Evolutionary conservation across 2,888 invertebrate genomes (phyloP).

Genomic region (Orgyia antiqua): DNA sequence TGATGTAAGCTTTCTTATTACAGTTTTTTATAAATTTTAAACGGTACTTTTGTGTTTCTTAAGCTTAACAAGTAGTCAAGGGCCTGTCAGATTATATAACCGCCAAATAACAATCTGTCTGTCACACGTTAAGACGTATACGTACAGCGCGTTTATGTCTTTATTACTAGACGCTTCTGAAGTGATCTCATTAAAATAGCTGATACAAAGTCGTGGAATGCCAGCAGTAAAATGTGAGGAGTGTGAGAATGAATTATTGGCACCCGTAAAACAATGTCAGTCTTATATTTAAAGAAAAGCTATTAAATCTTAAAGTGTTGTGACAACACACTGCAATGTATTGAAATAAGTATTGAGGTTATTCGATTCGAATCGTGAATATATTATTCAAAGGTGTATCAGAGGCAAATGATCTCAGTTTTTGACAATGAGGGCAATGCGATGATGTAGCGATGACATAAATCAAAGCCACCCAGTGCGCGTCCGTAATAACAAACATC

Average conservation of each 20-base stretch:
- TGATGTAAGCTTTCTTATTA: conserved; percentile 52
- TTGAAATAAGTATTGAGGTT: conserved; percentile 9
- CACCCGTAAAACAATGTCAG: conserved; percentile 4
- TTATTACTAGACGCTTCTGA: conserved; percentile 2
- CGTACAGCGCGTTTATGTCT: not conserved
- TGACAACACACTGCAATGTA: conserved; percentile 25
- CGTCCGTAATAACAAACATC: conserved; percentile 58
- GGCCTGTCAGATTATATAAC: conserved; percentile 57
- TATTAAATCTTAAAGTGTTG: conserved; percentile 32
- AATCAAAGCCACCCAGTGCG: conserved; percentile 70
- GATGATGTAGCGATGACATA: too few relatives aligned
- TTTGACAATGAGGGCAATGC: conserved; percentile 47
- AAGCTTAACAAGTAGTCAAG: conserved; percentile 59
- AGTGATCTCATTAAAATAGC: conserved; percentile 23
- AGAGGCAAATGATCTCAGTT: conserved; percentile 49
- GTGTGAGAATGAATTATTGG: conserved; percentile 56
- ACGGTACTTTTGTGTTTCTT: conserved; percentile 60
- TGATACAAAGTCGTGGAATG: conserved; percentile 34
- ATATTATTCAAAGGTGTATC: conserved; percentile 67
- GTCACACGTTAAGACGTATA: conserved; percentile 14
- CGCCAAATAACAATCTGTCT: conserved; percentile 47
- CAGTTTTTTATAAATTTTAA: conserved; percentile 44
- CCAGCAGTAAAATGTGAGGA: conserved; percentile 42
- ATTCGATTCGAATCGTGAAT: conserved; percentile 55
- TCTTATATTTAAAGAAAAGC: conserved; percentile 37